Evolutionary conservation across 2,113 vertebrate species (phyloP), one percentile per base, ranked within the genome.

Genomic region (Solenodon paradoxus): DNA sequence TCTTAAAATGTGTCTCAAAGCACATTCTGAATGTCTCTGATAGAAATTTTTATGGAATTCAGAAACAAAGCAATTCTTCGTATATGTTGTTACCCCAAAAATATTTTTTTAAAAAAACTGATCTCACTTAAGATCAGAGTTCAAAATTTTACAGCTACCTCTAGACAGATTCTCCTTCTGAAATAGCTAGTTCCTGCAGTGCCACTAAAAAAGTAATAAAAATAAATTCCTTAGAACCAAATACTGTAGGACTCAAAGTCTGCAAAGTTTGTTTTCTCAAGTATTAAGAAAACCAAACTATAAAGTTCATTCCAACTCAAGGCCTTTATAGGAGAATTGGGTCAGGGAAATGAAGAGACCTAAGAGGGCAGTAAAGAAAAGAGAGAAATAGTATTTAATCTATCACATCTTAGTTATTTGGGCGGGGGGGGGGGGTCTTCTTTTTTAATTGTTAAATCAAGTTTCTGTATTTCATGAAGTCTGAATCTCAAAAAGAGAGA

Each of bases 1-100:
- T 30, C 81, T 15, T 63, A 90, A 84, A 94, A 77, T 72, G 10
- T 35, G 4, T 88, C 77, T 83, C 35, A 81, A 87, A 83, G 13
- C 38, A 5, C 53, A 86, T 3, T 95, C 57, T 69, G 20, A n/a
- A n/a, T 57, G 7, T 82, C 59, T 75, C 28, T 81, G 17, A 53
- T 90, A 89, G 28, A 94, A 26, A 77, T 53, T 75, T 75, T 94
- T 72, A 77, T 66, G 24, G 92, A 75, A 90, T 94, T 90, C 9
- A 94, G 38, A 81, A 89, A 88, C 45, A 53, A 88, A 93, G 24
- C 20, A 84, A 77, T 9, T 61, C 20, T 88, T 68, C 96, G 69
- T 42, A 9, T 84, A 96, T 74, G 42, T n/a, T n/a, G n/a, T n/a
- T n/a, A n/a, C n/a, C n/a, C n/a, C n/a, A n/a, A 87, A 90, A 85